Conservation (phyloP, 2,113 vertebrate genomes). For the Ondatra zibethicus region DNA sequence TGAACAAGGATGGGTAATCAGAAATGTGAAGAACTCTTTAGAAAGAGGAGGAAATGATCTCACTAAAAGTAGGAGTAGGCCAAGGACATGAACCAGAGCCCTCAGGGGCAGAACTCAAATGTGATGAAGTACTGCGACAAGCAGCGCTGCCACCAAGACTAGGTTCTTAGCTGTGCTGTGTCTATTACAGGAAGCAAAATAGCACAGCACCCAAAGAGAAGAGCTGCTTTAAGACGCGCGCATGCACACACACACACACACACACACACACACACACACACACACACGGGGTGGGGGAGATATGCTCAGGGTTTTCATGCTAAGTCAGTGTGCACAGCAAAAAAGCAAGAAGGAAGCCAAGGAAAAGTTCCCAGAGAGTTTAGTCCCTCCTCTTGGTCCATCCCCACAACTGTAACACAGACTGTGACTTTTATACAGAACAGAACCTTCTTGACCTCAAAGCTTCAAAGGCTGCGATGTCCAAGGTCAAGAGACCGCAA, state of each 20-base stretch:
- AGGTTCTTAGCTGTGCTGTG: background rate
- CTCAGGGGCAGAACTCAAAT: background rate
- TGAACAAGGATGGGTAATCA: background rate
- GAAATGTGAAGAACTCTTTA: background rate
- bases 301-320: background rate
- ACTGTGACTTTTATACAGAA: background rate
- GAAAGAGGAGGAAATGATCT: background rate
- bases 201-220: background rate
- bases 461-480: background rate
- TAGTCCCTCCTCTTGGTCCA: background rate
- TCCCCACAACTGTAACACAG: background rate
- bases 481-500: background rate
- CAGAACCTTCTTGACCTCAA: background rate
- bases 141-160: background rate
- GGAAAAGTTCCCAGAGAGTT: background rate
- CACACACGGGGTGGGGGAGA: too few relatives aligned
- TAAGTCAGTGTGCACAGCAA: background rate
- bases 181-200: background rate
- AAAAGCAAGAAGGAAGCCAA: background rate
- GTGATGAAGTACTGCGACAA: background rate
- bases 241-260: too few relatives aligned
- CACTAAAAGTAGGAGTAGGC: background rate
- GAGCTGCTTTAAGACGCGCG: background rate
- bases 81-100: background rate
- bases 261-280: too few relatives aligned